Percentiles rank a stretch among this genome's conserved stretches.
These are phyloP conservation scores for Reticulitermes lucifugus DNA, from an alignment of 2,888 invertebrate genomes.

Conservation along the genomic window DNA sequence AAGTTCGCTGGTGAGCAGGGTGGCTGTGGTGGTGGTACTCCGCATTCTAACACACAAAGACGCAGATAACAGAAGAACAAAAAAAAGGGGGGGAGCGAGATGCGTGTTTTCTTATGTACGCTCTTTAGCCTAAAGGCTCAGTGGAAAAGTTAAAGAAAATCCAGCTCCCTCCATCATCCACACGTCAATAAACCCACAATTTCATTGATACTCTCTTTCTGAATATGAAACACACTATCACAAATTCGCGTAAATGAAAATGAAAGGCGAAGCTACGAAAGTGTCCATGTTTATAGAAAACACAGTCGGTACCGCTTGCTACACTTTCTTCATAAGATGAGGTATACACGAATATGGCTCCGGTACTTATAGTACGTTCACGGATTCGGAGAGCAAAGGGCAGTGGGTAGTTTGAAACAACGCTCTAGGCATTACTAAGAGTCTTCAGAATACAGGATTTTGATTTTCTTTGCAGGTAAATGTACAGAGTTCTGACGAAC, in stretches of 20 bases:
- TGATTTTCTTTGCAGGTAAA: no score
- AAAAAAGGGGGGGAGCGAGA: not conserved
- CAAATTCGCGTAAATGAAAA: not conserved
- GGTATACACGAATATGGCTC: no score
- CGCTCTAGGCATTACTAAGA: no score
- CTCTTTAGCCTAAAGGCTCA: not conserved
- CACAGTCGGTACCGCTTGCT: no score
- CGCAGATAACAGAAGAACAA: not conserved
- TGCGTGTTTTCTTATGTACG: not conserved
- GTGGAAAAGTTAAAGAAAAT: conserved; percentile 6
- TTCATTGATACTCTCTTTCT: not conserved
- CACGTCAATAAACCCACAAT: not conserved
- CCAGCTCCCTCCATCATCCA: not conserved
- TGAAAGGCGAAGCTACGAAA: not conserved
- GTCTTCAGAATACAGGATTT: no score
- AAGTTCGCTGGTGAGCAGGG: not conserved
- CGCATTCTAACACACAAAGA: not conserved
- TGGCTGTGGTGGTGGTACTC: not conserved
- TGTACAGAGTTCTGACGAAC: no score
- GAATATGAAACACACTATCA: not conserved
- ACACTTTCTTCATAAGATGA: no score
- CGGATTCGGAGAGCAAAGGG: no score
- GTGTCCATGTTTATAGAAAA: not conserved
- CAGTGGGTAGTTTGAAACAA: no score
- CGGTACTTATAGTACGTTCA: no score